Percentiles rank a stretch among this genome's conserved stretches.
Evolutionary conservation across 2,797 vertebrate species (phyloP).

Genomic region (Mormyrus hasselquistii): DNA sequence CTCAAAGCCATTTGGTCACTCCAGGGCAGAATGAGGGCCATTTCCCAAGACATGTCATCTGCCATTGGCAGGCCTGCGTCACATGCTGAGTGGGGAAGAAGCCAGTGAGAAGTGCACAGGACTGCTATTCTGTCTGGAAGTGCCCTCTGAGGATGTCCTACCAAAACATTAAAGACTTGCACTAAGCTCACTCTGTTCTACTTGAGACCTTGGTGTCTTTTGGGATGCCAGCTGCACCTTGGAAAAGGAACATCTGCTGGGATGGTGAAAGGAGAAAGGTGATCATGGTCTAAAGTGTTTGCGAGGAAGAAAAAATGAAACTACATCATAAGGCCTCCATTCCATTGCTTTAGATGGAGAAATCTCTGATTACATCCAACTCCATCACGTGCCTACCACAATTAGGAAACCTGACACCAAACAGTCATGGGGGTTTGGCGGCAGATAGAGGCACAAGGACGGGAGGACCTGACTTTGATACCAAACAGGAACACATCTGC

Average conservation of each 20-base stretch:
- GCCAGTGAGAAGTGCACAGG: background rate
- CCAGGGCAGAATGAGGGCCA: background rate
- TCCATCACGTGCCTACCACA: background rate
- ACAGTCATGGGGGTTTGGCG: background rate
- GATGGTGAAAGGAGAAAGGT: background rate
- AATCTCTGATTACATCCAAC: conserved; percentile 14
- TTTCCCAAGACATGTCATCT: background rate
- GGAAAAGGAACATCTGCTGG: background rate
- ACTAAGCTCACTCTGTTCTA: conserved; percentile 5
- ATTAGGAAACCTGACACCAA: conserved; percentile 6
- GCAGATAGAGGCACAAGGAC: background rate
- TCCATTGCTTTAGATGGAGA: background rate
- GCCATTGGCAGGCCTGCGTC: background rate
- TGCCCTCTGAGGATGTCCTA: background rate
- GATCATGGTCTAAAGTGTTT: background rate
- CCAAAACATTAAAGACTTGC: background rate
- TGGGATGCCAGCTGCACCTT: background rate
- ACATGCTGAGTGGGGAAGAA: background rate
- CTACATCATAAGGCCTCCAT: background rate
- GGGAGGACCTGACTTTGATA: background rate
- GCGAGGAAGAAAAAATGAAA: background rate
- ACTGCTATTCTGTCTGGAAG: background rate
- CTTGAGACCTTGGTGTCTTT: background rate
- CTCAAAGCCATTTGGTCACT: background rate
- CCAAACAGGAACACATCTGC: conserved; percentile 9